phyloP scores from a whole-genome alignment of 92 coral and sea anemone genomes.

The Bergia puertoricense region DNA sequence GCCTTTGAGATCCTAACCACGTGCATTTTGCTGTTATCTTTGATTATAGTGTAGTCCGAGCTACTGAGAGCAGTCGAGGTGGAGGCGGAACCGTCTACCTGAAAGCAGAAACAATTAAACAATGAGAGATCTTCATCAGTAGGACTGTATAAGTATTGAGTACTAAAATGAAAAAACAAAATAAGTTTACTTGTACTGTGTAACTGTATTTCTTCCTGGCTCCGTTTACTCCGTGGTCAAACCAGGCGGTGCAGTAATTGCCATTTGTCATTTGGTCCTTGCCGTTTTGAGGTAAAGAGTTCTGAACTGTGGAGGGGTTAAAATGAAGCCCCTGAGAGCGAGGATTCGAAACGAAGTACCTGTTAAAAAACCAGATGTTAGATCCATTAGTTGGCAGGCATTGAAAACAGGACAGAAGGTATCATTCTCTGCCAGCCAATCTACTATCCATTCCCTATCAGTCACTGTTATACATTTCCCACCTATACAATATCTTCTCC shows the following conservation, averaged over 20 bases:
- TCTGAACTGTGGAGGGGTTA: not conserved
- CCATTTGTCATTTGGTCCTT: not conserved
- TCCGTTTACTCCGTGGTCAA: slow-evolving; percentile 10
- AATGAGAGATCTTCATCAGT: not conserved
- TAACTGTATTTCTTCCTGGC: not conserved
- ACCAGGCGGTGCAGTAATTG: slow-evolving; percentile 33
- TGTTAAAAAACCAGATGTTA: not conserved
- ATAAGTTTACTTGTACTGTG: not conserved
- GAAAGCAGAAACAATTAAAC: not conserved
- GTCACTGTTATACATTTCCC: too few species aligned
- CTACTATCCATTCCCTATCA: too few species aligned
- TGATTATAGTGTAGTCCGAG: not conserved
- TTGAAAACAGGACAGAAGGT: too few species aligned
- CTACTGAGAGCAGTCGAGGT: not conserved
- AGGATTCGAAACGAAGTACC: slow-evolving; percentile 15
- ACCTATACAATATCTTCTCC: too few species aligned
- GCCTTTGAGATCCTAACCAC: not conserved
- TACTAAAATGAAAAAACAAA: too few species aligned
- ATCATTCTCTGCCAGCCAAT: too few species aligned
- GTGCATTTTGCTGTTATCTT: not conserved
- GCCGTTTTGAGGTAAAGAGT: not conserved
- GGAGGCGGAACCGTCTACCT: not conserved
- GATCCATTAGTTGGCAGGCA: too few species aligned
- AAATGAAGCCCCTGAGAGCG: not conserved
- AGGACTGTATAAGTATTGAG: too few species aligned